Evolutionary conservation across 2,113 vertebrate genomes (phyloP).

Genomic region (Lethenteron reissneri): DNA sequence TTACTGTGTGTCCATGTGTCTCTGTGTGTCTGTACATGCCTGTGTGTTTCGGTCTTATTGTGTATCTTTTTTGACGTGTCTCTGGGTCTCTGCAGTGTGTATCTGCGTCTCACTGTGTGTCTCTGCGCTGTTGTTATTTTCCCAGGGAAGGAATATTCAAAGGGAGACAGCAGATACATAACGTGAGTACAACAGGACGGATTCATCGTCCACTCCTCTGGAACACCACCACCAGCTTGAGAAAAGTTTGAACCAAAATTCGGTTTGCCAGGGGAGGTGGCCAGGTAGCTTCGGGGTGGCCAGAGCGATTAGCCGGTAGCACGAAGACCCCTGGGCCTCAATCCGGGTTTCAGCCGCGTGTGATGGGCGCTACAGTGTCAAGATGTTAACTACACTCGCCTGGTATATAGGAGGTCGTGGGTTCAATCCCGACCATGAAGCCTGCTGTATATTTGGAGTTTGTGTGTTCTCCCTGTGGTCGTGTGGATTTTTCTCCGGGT

Average conservation of each 20-base stretch:
- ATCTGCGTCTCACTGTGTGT: not conserved
- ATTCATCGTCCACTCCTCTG: too few relatives aligned
- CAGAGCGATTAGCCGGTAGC: not conserved
- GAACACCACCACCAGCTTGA: not conserved
- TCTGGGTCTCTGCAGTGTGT: not conserved
- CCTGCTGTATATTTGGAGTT: too few relatives aligned
- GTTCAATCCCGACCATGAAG: too few relatives aligned
- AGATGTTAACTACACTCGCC: too few relatives aligned
- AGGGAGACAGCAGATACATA: slow-evolving; percentile 59
- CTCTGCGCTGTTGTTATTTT: slow-evolving; percentile 9
- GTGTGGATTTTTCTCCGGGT: too few relatives aligned
- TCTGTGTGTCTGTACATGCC: not conserved
- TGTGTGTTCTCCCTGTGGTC: too few relatives aligned
- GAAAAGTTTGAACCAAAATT: too few relatives aligned
- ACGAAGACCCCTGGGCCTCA: too few relatives aligned
- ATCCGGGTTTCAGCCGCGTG: too few relatives aligned
- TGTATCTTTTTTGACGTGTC: not conserved
- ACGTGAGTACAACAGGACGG: slow-evolving; percentile 31
- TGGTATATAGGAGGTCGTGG: too few relatives aligned
- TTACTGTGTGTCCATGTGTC: not conserved
- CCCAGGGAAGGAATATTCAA: slow-evolving; percentile 67
- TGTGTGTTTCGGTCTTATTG: not conserved
- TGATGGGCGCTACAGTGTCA: too few relatives aligned
- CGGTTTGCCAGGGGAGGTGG: not conserved
- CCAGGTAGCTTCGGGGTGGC: not conserved